phyloP scores from a whole-genome alignment of 2,113 vertebrate species.

The Galeopterus variegatus region DNA sequence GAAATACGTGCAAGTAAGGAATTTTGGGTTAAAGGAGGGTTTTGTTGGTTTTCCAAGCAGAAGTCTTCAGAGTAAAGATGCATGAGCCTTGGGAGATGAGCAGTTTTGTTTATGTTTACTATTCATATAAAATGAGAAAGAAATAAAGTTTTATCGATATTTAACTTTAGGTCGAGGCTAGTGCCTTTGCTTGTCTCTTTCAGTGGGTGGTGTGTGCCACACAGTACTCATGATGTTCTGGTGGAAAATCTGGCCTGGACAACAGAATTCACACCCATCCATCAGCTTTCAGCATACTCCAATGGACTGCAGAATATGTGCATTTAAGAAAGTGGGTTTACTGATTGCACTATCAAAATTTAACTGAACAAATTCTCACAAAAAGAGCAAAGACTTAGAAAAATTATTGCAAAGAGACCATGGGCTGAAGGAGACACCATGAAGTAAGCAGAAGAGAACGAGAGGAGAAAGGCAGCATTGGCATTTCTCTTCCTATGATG shows the following conservation, averaged over 20 bases:
- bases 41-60: neutral
- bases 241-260: rapidly evolving
- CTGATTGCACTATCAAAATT: neutral
- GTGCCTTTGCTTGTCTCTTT: neutral
- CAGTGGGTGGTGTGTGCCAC: rapidly evolving
- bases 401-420: neutral
- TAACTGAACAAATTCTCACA: neutral
- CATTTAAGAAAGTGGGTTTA: neutral
- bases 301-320: neutral
- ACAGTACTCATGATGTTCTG: rapidly evolving
- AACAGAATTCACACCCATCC: neutral
- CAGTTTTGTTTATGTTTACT: neutral
- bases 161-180: neutral
- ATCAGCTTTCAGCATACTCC: neutral
- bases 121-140: neutral
- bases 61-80: neutral
- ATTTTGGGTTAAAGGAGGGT: neutral
- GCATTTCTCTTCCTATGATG: neutral
- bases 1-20: neutral
- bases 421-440: neutral
- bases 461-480: neutral
- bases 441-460: neutral
- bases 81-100: neutral
- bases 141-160: neutral
- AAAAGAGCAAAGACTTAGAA: neutral